Evolutionary conservation across 2,797 vertebrate genomes (phyloP), one percentile per base, ranked within the genome.

Genomic region (Acanthurus lineatus): DNA sequence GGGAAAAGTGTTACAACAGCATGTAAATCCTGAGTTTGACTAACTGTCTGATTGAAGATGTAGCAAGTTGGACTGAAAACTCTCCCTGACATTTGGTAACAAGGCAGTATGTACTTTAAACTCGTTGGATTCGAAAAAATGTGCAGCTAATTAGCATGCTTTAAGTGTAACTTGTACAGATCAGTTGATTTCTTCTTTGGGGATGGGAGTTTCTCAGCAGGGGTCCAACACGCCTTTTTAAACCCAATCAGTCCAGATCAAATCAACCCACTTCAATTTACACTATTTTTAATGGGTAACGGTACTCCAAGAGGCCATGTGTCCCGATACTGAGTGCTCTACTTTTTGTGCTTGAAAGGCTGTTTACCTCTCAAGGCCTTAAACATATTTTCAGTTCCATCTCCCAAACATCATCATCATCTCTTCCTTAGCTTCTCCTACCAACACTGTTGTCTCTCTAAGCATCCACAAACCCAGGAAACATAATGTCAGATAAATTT

Each of bases 101-200:
- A 25, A 60, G 51, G 25, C 5, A 14, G 60, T 28, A 16, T 28
- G 57, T 28, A 52, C 42, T 48, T 49, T 51, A 80, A 82, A 61
- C 25, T 67, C 15, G 56, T 1, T 35, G 22, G 61, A 73, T 69
- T 75, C 59, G 51, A 83, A 63, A 35, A 73, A 53, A 45, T 17
- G 14, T 20, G 15, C 15, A 73, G 47, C 25, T 73, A 65, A 73
- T 69, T 69, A 75, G 17, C 9, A 42, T 73, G 52, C 53, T 60
- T 64, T 32, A 44, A 63, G 68, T 32, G 19, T 69, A 59, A 65
- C 40, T 64, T 64, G 17, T 44, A 69, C 47, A n/a, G 72, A 51
- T 56, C 54, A 63, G 42, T 53, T 69, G 69, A 45, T 59, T 42
- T 51, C 38, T 28, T 42, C 52, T 72, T 78, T 58, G 48, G 53